Evolutionary conservation across 2,113 vertebrate genomes (phyloP).

Genomic region (Artemisiospiza belli): DNA sequence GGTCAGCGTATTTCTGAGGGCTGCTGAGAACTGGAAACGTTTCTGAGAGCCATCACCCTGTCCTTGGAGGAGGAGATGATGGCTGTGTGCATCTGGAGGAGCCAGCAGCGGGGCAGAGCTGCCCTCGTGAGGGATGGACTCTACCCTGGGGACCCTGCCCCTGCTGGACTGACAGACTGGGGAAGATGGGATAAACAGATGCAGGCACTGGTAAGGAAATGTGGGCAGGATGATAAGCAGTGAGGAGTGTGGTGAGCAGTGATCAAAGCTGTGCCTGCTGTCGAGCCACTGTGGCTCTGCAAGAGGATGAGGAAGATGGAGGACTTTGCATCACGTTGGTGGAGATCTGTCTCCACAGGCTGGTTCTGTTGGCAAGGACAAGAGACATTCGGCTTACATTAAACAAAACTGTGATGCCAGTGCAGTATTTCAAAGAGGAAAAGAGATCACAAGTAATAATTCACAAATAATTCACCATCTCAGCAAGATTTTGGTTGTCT

Average conservation of each 20-base stretch:
- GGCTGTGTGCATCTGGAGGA: not conserved
- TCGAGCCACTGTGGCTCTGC: not conserved
- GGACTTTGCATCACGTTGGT: rapidly evolving
- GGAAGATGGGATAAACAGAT: not conserved
- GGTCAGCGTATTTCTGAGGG: rapidly evolving
- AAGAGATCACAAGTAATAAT: not conserved
- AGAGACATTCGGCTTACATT: not conserved
- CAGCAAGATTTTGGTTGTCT: not conserved
- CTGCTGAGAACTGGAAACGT: rapidly evolving
- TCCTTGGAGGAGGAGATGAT: not conserved
- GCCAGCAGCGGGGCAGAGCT: not conserved
- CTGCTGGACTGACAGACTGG: not conserved
- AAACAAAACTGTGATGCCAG: not conserved
- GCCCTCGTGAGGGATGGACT: not conserved
- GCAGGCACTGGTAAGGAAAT: not conserved
- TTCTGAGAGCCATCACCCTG: not conserved
- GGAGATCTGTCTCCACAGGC: not conserved
- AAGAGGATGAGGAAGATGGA: not conserved
- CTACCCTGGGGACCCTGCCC: rapidly evolving
- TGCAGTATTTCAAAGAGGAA: not conserved
- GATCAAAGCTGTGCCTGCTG: not conserved
- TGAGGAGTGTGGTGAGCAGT: rapidly evolving
- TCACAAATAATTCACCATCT: not conserved
- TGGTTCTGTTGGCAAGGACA: not conserved
- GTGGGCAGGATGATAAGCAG: not conserved